Base-by-base conservation (phyloP, 2,888 invertebrate genomes). In the Pristionchus japonicus region DNA sequence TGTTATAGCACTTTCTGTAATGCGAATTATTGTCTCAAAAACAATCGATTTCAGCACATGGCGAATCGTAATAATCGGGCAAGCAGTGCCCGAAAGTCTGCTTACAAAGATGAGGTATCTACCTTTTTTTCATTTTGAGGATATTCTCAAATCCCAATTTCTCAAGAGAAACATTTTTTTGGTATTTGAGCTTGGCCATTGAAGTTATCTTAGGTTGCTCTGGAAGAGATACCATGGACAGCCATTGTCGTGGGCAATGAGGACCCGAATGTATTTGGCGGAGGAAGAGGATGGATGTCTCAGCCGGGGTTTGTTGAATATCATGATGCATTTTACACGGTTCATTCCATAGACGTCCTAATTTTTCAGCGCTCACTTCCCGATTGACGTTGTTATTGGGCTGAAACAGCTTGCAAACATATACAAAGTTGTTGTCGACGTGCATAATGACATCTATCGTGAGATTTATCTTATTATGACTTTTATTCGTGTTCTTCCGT, bases 371-470 rank as follows among this genome's bases (percentile, higher is more conserved):
- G 90, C 90, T 31, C 64, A 82, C 3, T 92, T 89, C 88, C 92
- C 92, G 20, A 89, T 92, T 70, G 92, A 92, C 85, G 89, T 92
- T 31, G 91, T 92, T 0, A 52, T 92, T n/a, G 92, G 91, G 4
- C 86, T 92, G 15, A 87, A 90, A 20, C 87, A 90, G 23, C 61
- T 91, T 17, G 88, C 88, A 6, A 92, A 92, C 87, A 91, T 92
- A 87, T 92, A 92, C 88, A 92, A 92, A 82, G 89, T 92, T 1
- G 86, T 91, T 61, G 89, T 92, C 20, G 91, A 91, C n/a, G 91
- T 90, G 31, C 91, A 91, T 67, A 91, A 91, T 20, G 57, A 87
- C 9, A 86, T 90, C 40, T 90, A 89, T 23, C 92, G 92, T 92
- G 85, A 82, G 88, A 80, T 11, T n/a, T 70, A 1, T 20, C 6